Percentiles rank a stretch among this genome's conserved stretches.
Evolutionary conservation across 2,113 vertebrate genomes (phyloP).

Genomic region (Okapia johnstoni): DNA sequence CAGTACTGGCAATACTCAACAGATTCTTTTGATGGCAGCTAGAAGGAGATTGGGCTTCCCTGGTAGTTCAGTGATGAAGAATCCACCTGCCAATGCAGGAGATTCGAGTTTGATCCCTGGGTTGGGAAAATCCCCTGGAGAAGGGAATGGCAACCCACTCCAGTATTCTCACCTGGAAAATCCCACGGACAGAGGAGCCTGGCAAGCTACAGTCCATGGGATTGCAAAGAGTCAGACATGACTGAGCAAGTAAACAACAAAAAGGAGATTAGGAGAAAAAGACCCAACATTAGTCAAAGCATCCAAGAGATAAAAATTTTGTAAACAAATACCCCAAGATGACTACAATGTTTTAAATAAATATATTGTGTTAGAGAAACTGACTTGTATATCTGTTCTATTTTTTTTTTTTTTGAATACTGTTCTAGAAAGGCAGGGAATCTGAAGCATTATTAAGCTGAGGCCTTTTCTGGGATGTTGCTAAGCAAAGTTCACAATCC

Average conservation of each 20-base stretch:
- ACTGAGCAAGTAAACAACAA: background rate
- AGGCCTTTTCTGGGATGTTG: conserved; percentile 32
- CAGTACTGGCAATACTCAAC: background rate
- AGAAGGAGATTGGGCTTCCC: background rate
- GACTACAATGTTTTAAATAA: background rate
- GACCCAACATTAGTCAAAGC: background rate
- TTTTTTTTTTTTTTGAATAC: background rate
- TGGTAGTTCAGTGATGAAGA: background rate
- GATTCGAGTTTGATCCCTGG: background rate
- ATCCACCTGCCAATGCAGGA: background rate
- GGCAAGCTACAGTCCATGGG: background rate
- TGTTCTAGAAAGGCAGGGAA: background rate
- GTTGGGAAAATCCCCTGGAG: background rate
- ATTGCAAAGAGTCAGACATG: background rate
- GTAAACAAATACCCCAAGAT: background rate
- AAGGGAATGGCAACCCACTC: background rate
- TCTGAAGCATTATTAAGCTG: background rate
- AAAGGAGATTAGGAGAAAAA: background rate
- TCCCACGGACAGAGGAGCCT: background rate
- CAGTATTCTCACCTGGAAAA: background rate
- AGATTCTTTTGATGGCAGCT: background rate
- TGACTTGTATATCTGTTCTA: background rate
- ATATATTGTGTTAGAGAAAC: background rate
- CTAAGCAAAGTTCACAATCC: conserved; percentile 43
- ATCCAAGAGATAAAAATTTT: background rate